Percentiles rank a stretch among this genome's conserved stretches.
These are phyloP conservation scores for Rhinella marina DNA, from an alignment of 2,797 vertebrate species.

Conservation along the genomic window DNA sequence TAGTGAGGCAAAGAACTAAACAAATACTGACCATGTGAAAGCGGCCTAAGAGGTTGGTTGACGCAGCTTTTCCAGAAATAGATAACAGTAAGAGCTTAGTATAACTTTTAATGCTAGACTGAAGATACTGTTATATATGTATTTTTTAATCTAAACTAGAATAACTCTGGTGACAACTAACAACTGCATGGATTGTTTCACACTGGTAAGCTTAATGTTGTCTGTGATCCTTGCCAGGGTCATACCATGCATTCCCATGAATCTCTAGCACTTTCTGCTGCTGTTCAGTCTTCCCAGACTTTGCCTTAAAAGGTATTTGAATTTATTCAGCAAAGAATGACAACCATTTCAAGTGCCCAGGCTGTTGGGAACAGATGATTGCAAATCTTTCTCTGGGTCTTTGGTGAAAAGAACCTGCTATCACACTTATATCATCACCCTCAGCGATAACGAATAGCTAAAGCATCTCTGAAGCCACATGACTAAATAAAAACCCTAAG, in stretches of 20 bases:
- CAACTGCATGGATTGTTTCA: constrained; percentile 74
- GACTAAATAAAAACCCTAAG: constrained; percentile 6
- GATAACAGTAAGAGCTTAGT: background rate
- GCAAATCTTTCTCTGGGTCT: constrained; percentile 59
- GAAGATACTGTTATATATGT: background rate
- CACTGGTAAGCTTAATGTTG: constrained; percentile 70
- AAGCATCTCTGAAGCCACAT: constrained; percentile 50
- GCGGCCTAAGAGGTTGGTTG: too few species aligned
- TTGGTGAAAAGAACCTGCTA: constrained; percentile 58
- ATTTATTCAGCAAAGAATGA: constrained; percentile 71
- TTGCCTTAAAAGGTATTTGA: constrained; percentile 86
- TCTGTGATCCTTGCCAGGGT: constrained; percentile 76
- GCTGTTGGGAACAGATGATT: constrained; percentile 71
- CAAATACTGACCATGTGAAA: too few species aligned
- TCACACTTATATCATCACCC: constrained; percentile 58
- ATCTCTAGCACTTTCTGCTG: constrained; percentile 72
- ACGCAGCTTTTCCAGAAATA: background rate
- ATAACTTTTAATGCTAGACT: background rate
- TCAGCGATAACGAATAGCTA: constrained; percentile 60
- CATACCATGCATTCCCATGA: constrained; percentile 75
- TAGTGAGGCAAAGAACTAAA: too few species aligned
- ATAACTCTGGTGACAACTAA: background rate
- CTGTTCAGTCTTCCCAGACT: constrained; percentile 69
- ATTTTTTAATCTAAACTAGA: background rate
- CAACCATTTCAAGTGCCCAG: constrained; percentile 70